A percentile compares a stretch with the other conserved stretches of the same genome.
phyloP scores from a whole-genome alignment of 2,888 invertebrate species.

The Cryptocephalus primarius region DNA sequence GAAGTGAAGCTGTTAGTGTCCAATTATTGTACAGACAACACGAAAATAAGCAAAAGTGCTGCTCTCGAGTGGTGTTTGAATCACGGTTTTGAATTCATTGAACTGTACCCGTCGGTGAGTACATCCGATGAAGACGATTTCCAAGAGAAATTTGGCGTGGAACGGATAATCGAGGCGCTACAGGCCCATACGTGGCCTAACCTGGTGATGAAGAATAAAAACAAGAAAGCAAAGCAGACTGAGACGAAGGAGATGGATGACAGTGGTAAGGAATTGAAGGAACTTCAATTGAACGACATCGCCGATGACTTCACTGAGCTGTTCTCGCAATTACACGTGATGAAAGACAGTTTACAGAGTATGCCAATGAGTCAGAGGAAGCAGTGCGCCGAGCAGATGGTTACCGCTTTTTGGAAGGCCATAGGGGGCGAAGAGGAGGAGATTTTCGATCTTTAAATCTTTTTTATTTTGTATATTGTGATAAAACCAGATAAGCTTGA shows the following conservation, averaged over 20 bases:
- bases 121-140: slow-evolving; percentile 39
- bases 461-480: neutral
- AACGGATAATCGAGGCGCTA: slow-evolving; percentile 56
- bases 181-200: slow-evolving; percentile 66
- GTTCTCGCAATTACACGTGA: slow-evolving; percentile 52
- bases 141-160: slow-evolving; percentile 51
- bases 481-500: too few species aligned
- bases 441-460: slow-evolving; percentile 35
- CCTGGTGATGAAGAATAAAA: slow-evolving; percentile 45
- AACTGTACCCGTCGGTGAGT: slow-evolving; percentile 41
- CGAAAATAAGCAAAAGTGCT: slow-evolving; percentile 31
- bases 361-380: slow-evolving; percentile 53
- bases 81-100: slow-evolving; percentile 58
- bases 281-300: neutral
- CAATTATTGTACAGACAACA: slow-evolving; percentile 39
- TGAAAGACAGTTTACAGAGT: slow-evolving; percentile 55
- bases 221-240: slow-evolving; percentile 6
- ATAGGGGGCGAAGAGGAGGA: slow-evolving; percentile 64
- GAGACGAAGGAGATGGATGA: slow-evolving; percentile 1
- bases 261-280: slow-evolving; percentile 3
- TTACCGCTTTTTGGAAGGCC: slow-evolving; percentile 62
- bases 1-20: slow-evolving; percentile 50
- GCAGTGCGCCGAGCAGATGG: slow-evolving; percentile 60
- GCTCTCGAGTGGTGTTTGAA: slow-evolving; percentile 56
- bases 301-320: slow-evolving; percentile 49